A percentile compares a stretch with the other conserved stretches of the same genome.
These are phyloP conservation scores for Cuculus canorus DNA, from an alignment of 2,797 vertebrate species.

Conservation along the genomic window DNA sequence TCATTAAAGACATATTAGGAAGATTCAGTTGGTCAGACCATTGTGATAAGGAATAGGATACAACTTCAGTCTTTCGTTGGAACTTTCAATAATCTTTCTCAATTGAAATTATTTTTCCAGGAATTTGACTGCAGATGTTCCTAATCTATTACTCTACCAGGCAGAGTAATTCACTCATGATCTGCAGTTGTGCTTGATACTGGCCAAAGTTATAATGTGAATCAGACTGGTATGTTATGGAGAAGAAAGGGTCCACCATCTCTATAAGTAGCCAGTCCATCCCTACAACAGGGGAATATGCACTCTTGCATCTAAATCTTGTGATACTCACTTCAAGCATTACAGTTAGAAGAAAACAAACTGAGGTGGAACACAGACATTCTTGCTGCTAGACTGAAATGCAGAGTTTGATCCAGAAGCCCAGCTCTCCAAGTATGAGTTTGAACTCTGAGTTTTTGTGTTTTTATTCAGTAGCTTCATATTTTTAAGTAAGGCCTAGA, in stretches of 20 bases:
- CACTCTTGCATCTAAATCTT: neutral
- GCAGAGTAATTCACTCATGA: neutral
- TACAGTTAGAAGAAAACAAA: neutral
- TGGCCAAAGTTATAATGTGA: neutral
- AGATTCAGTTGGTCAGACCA: neutral
- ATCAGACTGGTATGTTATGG: neutral
- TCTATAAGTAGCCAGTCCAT: neutral
- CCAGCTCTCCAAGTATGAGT: neutral
- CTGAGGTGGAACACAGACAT: neutral
- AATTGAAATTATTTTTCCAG: neutral
- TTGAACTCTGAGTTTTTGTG: neutral
- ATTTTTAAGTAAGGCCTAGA: constrained; percentile 26
- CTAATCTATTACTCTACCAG: neutral
- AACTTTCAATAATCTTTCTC: neutral
- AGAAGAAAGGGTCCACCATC: neutral
- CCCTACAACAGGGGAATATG: neutral
- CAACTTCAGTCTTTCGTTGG: neutral
- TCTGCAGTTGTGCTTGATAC: neutral
- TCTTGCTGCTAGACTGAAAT: neutral
- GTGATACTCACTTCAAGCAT: neutral
- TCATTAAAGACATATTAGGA: neutral
- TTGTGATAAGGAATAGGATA: neutral
- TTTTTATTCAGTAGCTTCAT: neutral
- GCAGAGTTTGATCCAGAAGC: neutral
- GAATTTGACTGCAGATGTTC: neutral